A percentile compares a stretch with the other conserved stretches of the same genome.
These are phyloP conservation scores for Labeo catla DNA, from an alignment of 2,113 vertebrate species.

Conservation along the genomic window DNA sequence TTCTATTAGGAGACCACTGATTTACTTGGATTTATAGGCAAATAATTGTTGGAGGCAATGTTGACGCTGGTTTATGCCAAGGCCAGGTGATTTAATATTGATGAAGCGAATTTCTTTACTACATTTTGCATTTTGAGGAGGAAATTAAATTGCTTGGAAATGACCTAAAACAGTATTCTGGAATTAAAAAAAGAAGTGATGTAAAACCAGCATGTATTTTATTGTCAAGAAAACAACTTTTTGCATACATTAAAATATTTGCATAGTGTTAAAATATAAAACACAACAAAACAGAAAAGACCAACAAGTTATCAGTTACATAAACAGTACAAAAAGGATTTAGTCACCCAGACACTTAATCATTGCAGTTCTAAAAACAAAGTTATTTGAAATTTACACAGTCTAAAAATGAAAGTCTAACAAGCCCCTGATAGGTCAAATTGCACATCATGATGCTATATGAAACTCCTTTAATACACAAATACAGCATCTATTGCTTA, in stretches of 20 bases:
- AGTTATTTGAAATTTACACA: not conserved
- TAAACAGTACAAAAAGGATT: not conserved
- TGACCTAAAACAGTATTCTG: not conserved
- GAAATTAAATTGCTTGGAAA: not conserved
- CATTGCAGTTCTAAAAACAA: not conserved
- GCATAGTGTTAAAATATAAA: not conserved
- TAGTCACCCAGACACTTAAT: conserved; percentile 3
- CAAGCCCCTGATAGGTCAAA: not conserved
- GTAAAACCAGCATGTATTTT: conserved; percentile 23
- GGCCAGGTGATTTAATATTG: not conserved
- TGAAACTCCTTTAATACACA: not conserved
- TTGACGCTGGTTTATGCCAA: not conserved
- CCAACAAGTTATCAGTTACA: not conserved
- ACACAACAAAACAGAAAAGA: not conserved
- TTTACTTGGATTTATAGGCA: not conserved
- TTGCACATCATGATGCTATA: not conserved
- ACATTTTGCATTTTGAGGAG: not conserved
- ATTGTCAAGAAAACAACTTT: not conserved
- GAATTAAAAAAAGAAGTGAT: not conserved
- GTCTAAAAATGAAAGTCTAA: not conserved
- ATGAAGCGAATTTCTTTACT: not conserved
- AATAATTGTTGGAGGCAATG: not conserved
- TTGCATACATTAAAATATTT: conserved; percentile 20
- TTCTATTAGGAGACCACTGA: not conserved
- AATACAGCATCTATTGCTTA: not conserved